Evolutionary conservation across 2,888 invertebrate species (phyloP).

Genomic region (Drosophila differens): DNA sequence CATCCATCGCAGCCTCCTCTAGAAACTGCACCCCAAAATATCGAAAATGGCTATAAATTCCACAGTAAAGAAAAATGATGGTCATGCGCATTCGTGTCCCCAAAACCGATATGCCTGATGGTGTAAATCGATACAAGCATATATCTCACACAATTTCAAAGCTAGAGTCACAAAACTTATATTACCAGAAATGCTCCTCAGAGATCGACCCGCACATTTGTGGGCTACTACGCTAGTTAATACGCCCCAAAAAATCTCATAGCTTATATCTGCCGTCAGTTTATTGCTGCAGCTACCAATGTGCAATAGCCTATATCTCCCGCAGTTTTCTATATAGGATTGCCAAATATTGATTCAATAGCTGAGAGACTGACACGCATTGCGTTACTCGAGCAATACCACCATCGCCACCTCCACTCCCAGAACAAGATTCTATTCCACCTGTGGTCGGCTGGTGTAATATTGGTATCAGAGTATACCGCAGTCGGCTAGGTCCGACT

Average conservation of each 20-base stretch:
- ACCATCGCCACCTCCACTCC: no score
- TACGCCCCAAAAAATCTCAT: neutral
- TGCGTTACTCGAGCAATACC: no score
- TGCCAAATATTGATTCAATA: neutral
- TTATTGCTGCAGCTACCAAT: neutral
- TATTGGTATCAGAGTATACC: neutral
- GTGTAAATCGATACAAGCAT: neutral
- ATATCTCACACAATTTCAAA: neutral
- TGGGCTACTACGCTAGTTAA: neutral
- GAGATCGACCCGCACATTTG: neutral
- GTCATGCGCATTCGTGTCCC: neutral
- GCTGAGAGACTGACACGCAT: neutral
- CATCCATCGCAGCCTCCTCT: neutral
- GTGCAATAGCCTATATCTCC: neutral
- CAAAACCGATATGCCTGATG: neutral
- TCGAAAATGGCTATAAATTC: neutral
- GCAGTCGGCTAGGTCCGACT: neutral
- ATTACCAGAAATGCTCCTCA: neutral
- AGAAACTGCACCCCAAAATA: neutral
- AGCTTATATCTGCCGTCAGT: neutral
- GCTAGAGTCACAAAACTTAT: neutral
- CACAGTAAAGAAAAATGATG: neutral
- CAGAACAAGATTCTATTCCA: no score
- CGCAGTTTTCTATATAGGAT: neutral
- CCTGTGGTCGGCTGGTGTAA: neutral